Conservation (phyloP, 2,113 vertebrate species). For the Manacus vitellinus region DNA sequence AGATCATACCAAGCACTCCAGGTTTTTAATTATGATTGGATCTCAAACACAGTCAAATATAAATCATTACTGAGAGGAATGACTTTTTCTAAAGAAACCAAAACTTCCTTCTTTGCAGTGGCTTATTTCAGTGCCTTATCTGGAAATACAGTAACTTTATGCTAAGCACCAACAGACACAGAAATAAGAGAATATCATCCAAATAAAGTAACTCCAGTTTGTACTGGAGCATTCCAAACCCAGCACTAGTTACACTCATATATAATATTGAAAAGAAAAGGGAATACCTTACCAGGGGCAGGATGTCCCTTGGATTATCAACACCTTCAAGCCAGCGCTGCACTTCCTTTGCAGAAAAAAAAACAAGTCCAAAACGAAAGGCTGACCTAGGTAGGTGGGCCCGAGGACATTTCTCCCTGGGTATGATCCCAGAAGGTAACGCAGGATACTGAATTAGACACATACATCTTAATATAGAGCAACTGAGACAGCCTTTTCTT, state of each 20-base stretch:
- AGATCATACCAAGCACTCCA: background rate
- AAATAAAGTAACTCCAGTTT: background rate
- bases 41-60: background rate
- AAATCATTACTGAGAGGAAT: background rate
- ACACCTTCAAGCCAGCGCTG: background rate
- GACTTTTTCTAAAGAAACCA: background rate
- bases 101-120: background rate
- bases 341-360: background rate
- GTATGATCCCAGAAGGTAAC: background rate
- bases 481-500: background rate
- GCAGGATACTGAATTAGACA: background rate
- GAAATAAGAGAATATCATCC: background rate
- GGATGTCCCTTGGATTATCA: background rate
- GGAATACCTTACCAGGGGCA: background rate
- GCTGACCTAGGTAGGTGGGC: background rate
- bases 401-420: background rate
- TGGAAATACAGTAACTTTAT: background rate
- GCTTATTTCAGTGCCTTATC: background rate
- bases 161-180: background rate
- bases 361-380: background rate
- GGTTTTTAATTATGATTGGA: background rate
- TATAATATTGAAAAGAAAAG: background rate
- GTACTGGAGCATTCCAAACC: background rate
- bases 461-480: rapidly evolving
- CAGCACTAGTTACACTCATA: background rate